Base-by-base conservation (phyloP, 2,888 invertebrate genomes). In the Apamea epomidion region DNA sequence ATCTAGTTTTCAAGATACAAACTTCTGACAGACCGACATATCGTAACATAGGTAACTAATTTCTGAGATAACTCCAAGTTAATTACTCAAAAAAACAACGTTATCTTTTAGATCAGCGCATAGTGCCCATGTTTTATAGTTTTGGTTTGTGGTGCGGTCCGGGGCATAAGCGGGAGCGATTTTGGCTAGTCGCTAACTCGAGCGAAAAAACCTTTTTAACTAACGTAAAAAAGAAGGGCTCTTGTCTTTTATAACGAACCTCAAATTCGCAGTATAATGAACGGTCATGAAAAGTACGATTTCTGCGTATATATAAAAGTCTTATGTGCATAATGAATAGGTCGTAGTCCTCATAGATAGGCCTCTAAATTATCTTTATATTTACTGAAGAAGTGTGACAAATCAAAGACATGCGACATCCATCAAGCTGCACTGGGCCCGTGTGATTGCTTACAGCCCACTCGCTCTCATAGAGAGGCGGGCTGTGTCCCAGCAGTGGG, bases 1-100 rank as follows among this genome's bases (percentile, higher is more conserved):
- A 60, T 5, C 42, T 54, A 69, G n/a, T 25, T 58, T 32, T 64
- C 60, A 85, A 71, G 73, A 74, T 83, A 62, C 68, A 64, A 45
- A 73, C 48, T 71, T 76, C 81, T 74, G 70, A 74, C 70, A 70
- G 10, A 60, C 70, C 74, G 76, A 78, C 79, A 68, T 84, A 78
- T 78, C 21, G 67, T 74, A 78, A 80, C 68, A 80, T 69, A 67
- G 48, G 78, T 85, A 85, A 87, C 89, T 79, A 82, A 88, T 90
- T 85, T 87, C 77, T 79, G 51, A 90, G 84, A 89, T 91, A 87
- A 87, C 89, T 84, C 69, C 74, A 32, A 81, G 88, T 92, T 94
- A 94, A 94, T 94, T 94, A 94, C 91, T 91, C 86, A 92, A 94
- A 94, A 88, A 93, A 93, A 92, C 87, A 90, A 91, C 87, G 79